Evolutionary conservation across 2,797 vertebrate species (phyloP).

Genomic region (Argyrosomus regius): DNA sequence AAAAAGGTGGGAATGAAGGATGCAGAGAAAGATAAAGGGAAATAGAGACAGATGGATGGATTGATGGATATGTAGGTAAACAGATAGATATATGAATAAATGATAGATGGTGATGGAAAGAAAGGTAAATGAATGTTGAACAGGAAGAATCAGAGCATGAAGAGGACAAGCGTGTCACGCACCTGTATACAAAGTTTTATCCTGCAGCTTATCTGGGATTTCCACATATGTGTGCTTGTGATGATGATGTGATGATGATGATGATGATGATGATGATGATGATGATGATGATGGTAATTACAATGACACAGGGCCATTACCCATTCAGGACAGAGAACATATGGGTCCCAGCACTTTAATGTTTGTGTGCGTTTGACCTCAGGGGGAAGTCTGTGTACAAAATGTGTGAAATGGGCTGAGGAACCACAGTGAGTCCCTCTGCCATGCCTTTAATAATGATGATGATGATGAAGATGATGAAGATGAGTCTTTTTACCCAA

Average conservation of each 20-base stretch:
- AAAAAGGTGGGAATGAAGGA: too few relatives aligned
- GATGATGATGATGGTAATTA: constrained; percentile 16
- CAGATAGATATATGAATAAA: too few relatives aligned
- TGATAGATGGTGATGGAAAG: background rate
- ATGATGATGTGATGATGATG: background rate
- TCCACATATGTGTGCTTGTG: background rate
- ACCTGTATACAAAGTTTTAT: background rate
- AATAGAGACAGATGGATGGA: background rate
- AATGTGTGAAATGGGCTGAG: constrained; percentile 76
- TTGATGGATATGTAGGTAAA: too few relatives aligned
- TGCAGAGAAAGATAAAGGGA: background rate
- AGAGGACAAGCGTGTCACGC: background rate
- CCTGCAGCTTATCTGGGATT: background rate
- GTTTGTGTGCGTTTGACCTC: constrained; percentile 15
- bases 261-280: background rate
- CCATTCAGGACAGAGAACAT: constrained; percentile 77
- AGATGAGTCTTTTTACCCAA: constrained; percentile 41
- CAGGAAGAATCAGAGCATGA: constrained; percentile 60
- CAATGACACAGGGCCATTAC: constrained; percentile 68
- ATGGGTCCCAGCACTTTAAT: constrained; percentile 62
- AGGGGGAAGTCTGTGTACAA: constrained; percentile 57
- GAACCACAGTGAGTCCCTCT: constrained; percentile 40
- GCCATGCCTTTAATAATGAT: background rate
- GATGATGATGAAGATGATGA: constrained; percentile 22
- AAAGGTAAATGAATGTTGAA: constrained; percentile 29